Evolutionary conservation across 2,113 vertebrate species (phyloP), one percentile per base, ranked within the genome.

Genomic region (Procavia capensis): DNA sequence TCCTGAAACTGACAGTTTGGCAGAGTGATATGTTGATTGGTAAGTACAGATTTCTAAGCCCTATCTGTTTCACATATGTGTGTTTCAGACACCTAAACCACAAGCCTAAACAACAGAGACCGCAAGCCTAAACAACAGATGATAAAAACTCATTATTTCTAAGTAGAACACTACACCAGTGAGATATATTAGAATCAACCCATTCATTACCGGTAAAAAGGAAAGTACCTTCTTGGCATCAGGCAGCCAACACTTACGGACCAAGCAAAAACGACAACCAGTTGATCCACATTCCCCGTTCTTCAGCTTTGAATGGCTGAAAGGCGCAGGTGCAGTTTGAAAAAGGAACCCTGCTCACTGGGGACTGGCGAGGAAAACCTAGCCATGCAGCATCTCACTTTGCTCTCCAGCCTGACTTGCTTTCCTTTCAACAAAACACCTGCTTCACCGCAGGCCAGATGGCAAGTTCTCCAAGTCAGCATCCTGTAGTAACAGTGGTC

Each of bases 381-480:
- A 94, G 11, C 39, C n/a, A 76, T 34, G 68, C 61, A 96, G 50
- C 3, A 82, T 87, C 36, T 41, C 4, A 34, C 27, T 54, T 36
- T 96, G 68, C 27, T 41, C 24, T 94, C 81, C 75, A 92, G 68
- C 72, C 57, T 59, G 24, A 79, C 6, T 91, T n/a, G 7, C 31
- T 94, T 94, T 83, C 64, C 57, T 66, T 96, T 97, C 93, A 86
- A 72, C 34, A 91, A 78, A 88, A 90, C 70, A 98, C 6, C 85
- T 97, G 92, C 50, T 20, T 91, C 22, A 9, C 92, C 57, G 74
- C 85, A 95, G 90, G 95, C 82, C 13, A 84, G 29, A 43, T 80
- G 91, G 78, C 11, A 13, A 84, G 59, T 57, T 64, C 66, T 95
- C 79, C 90, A 75, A 92, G 70, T 89, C 43, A 80, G 59, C 79